Percentiles rank a stretch among this genome's conserved stretches.
These are phyloP conservation scores for Anoplophora glabripennis DNA, from an alignment of 1,140 invertebrate genomes.

Conservation along the genomic window DNA sequence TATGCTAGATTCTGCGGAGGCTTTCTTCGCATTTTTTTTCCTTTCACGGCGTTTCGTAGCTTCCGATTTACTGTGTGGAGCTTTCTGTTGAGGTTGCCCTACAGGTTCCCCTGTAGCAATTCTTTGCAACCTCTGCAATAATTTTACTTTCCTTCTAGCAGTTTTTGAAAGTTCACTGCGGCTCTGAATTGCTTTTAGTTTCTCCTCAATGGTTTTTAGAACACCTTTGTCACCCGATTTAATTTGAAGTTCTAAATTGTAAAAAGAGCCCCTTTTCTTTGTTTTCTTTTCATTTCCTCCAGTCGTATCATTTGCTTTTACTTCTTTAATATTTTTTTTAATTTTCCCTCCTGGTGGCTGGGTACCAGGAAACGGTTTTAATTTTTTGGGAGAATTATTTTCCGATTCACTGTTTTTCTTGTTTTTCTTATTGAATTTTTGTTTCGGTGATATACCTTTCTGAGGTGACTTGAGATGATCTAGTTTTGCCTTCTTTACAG, in stretches of 20 bases:
- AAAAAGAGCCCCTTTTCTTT: conserved; percentile 15
- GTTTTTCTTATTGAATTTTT: conserved; percentile 23
- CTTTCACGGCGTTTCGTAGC: conserved; percentile 14
- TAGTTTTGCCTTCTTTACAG: conserved; percentile 17
- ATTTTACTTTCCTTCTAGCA: conserved; percentile 28
- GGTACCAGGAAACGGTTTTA: conserved; percentile 28
- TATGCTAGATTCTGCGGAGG: conserved; percentile 8
- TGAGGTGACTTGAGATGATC: conserved; percentile 6
- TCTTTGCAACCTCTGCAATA: conserved; percentile 16
- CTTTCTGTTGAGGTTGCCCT: not conserved
- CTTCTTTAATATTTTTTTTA: conserved; percentile 6
- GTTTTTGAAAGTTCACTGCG: conserved; percentile 27
- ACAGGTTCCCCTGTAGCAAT: conserved; percentile 12
- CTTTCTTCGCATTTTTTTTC: conserved; percentile 13
- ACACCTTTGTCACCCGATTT: conserved; percentile 21
- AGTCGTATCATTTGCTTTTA: not conserved
- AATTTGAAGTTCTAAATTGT: conserved; percentile 7
- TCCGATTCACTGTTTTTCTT: conserved; percentile 12
- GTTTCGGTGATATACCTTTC: not conserved
- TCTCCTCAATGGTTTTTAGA: conserved; percentile 18
- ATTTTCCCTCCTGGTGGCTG: conserved; percentile 11
- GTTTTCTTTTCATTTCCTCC: conserved; percentile 13
- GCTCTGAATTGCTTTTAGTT: conserved; percentile 19
- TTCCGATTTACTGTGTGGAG: conserved; percentile 10
- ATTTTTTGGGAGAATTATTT: conserved; percentile 15